Evolutionary conservation across 2,888 invertebrate genomes (phyloP).

Genomic region (Tolmerus cingulatus): DNA sequence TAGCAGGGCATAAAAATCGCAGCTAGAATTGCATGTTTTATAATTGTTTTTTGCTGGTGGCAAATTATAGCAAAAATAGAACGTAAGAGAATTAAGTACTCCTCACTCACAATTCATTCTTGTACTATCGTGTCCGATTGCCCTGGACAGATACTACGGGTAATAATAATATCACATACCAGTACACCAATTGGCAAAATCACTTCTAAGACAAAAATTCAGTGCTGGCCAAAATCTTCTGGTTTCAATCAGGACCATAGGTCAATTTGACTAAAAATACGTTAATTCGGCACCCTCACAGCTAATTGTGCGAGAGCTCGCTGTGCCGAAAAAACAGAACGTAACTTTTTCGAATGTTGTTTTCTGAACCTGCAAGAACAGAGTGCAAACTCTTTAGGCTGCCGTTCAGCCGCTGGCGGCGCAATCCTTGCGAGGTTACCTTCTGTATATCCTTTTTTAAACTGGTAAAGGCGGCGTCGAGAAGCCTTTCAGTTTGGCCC

Average conservation of each 20-base stretch:
- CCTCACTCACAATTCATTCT: neutral
- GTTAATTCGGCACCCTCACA: neutral
- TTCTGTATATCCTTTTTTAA: neutral
- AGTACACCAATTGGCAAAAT: neutral
- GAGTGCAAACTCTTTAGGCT: neutral
- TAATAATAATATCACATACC: neutral
- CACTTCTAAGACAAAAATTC: neutral
- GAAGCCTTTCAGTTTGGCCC: neutral
- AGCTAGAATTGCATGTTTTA: neutral
- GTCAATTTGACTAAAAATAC: neutral
- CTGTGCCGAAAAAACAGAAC: neutral
- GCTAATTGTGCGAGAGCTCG: neutral
- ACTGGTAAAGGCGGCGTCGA: neutral
- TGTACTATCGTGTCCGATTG: neutral
- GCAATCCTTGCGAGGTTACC: neutral
- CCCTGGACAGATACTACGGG: neutral
- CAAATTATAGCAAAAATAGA: neutral
- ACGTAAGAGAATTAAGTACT: neutral
- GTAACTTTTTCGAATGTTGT: neutral
- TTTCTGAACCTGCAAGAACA: neutral
- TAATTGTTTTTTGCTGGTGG: neutral
- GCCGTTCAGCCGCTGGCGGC: neutral
- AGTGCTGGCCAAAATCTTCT: neutral
- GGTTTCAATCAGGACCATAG: neutral
- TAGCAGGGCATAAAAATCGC: neutral